phyloP scores from a whole-genome alignment of 2,797 vertebrate species.

The Tragelaphus oryx region DNA sequence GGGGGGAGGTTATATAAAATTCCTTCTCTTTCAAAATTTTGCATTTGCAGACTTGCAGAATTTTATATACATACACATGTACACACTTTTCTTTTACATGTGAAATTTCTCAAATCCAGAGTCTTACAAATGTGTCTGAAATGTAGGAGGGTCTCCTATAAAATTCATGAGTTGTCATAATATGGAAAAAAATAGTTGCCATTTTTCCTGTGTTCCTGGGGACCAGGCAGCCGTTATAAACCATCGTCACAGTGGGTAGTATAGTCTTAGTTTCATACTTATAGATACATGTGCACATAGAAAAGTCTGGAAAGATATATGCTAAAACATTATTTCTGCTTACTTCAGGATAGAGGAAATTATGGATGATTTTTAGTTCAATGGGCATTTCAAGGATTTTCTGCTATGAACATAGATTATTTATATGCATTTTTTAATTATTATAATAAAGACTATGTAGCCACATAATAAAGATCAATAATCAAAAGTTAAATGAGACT shows the following conservation, averaged over 20 bases:
- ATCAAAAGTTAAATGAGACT: background rate
- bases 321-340: background rate
- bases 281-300: background rate
- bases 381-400: background rate
- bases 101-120: background rate
- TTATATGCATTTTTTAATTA: background rate
- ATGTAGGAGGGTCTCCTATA: background rate
- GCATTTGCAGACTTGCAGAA: background rate
- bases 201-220: background rate
- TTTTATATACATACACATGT: background rate
- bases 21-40: background rate
- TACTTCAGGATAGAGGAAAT: background rate
- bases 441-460: background rate
- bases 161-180: background rate
- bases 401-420: background rate
- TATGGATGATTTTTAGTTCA: background rate
- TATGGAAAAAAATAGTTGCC: background rate
- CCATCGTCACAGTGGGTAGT: accelerated
- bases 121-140: background rate
- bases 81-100: background rate
- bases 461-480: background rate
- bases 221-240: background rate
- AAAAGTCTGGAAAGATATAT: constrained; percentile 1
- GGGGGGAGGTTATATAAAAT: background rate
- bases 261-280: background rate